Evolutionary conservation across 2,797 vertebrate species (phyloP).

Genomic region (Premnoplex brunnescens): DNA sequence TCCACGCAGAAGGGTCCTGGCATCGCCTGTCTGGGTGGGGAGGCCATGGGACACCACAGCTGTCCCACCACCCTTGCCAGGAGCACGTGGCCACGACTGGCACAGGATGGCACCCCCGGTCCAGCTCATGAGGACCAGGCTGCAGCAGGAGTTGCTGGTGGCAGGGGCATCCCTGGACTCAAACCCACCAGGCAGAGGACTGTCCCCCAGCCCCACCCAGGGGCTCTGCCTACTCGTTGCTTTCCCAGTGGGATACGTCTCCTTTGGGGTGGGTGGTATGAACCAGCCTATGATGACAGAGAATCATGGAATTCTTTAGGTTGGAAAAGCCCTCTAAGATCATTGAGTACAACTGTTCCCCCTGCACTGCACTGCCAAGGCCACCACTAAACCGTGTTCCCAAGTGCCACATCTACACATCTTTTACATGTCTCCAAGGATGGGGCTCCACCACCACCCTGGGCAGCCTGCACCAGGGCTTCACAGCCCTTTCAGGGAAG

Average conservation of each 20-base stretch:
- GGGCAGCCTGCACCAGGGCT: background rate
- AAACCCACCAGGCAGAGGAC: background rate
- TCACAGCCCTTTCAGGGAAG: background rate
- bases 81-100: fast-evolving
- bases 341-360: background rate
- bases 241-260: background rate
- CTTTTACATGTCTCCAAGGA: background rate
- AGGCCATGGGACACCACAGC: background rate
- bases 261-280: background rate
- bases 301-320: background rate
- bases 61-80: background rate
- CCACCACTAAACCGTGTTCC: background rate
- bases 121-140: background rate
- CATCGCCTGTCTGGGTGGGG: fast-evolving
- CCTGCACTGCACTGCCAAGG: background rate
- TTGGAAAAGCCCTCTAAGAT: background rate
- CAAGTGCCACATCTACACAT: background rate
- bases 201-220: background rate
- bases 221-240: background rate
- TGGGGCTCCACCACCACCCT: background rate
- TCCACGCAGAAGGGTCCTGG: background rate
- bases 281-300: background rate
- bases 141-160: background rate
- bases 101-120: background rate
- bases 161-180: background rate